These are phyloP conservation scores for Drosophila repleta DNA, from an alignment of 1,140 invertebrate genomes.

Conservation along the genomic window DNA sequence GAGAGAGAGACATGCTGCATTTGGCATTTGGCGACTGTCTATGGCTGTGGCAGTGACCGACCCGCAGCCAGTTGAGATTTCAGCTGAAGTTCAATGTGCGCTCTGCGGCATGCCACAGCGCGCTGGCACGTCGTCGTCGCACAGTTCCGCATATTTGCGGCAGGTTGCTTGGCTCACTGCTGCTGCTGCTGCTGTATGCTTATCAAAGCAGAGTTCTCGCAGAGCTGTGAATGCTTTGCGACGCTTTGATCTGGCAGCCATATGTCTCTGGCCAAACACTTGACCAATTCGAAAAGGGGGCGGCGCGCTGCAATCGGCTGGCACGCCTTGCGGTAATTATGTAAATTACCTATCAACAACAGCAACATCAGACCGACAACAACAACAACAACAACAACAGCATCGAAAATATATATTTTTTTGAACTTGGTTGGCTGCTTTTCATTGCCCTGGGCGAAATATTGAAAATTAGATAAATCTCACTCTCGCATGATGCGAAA, in stretches of 20 bases:
- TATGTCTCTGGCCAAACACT: slow-evolving; percentile 31
- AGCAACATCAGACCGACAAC: slow-evolving; percentile 10
- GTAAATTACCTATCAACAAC: slow-evolving; percentile 47
- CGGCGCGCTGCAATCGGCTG: slow-evolving; percentile 43
- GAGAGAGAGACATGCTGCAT: slow-evolving; percentile 20
- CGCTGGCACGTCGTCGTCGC: slow-evolving; percentile 23
- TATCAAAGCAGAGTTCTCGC: slow-evolving; percentile 18
- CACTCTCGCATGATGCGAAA: slow-evolving; percentile 31
- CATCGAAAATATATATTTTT: slow-evolving; percentile 35
- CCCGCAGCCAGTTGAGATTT: slow-evolving; percentile 58
- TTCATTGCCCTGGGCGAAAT: slow-evolving; percentile 40
- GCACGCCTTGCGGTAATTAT: slow-evolving; percentile 65
- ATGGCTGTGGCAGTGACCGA: slow-evolving; percentile 61
- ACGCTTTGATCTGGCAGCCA: slow-evolving; percentile 19
- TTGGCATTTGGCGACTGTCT: slow-evolving; percentile 30
- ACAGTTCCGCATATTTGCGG: slow-evolving; percentile 63
- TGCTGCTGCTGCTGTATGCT: slow-evolving; percentile 6
- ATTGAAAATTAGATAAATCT: slow-evolving; percentile 66
- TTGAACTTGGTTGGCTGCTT: slow-evolving; percentile 53
- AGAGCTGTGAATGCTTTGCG: neutral
- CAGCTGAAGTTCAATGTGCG: slow-evolving; percentile 68
- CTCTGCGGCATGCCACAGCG: slow-evolving; percentile 44
- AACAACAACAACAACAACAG: slow-evolving; percentile 32
- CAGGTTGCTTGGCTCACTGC: neutral
- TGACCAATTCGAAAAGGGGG: slow-evolving; percentile 7